Percentiles rank a stretch among this genome's conserved stretches.
These are phyloP conservation scores for Poecilia wingei DNA, from an alignment of 2,797 vertebrate genomes.

Conservation along the genomic window DNA sequence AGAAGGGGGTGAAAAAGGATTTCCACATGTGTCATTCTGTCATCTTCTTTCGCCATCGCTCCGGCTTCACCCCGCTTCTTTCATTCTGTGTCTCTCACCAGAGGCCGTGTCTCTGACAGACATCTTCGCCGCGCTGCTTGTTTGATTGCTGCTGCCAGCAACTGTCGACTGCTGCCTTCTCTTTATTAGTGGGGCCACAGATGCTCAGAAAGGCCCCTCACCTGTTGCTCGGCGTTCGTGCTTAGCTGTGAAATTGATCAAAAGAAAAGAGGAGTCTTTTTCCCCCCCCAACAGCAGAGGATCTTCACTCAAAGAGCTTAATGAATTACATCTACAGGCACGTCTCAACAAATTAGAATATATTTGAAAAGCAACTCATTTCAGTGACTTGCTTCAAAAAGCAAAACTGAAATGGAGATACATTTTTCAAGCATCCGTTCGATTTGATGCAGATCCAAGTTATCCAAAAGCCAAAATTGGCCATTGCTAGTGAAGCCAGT, in stretches of 20 bases:
- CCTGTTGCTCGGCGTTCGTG: constrained; percentile 72
- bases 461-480: background rate
- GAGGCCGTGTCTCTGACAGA: constrained; percentile 66
- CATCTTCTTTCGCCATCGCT: constrained; percentile 63
- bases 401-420: background rate
- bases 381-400: background rate
- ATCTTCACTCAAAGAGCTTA: constrained; percentile 63
- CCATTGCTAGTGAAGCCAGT: background rate
- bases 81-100: constrained; percentile 55
- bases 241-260: constrained; percentile 68
- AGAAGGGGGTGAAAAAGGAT: constrained; percentile 50
- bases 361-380: background rate
- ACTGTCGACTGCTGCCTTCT: constrained; percentile 49
- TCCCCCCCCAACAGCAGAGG: constrained; percentile 44
- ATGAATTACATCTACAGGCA: constrained; percentile 64
- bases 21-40: constrained; percentile 66
- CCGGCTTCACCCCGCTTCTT: constrained; percentile 39
- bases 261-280: constrained; percentile 60
- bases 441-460: background rate
- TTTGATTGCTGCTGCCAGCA: constrained; percentile 69
- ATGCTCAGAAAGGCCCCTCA: constrained; percentile 60
- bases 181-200: constrained; percentile 59
- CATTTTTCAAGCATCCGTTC: background rate
- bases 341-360: background rate
- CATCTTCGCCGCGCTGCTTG: constrained; percentile 55